Percentiles rank a stretch among this genome's conserved stretches.
Conservation (phyloP, 2,113 vertebrate species). For the Nothobranchius kuhntae region DNA sequence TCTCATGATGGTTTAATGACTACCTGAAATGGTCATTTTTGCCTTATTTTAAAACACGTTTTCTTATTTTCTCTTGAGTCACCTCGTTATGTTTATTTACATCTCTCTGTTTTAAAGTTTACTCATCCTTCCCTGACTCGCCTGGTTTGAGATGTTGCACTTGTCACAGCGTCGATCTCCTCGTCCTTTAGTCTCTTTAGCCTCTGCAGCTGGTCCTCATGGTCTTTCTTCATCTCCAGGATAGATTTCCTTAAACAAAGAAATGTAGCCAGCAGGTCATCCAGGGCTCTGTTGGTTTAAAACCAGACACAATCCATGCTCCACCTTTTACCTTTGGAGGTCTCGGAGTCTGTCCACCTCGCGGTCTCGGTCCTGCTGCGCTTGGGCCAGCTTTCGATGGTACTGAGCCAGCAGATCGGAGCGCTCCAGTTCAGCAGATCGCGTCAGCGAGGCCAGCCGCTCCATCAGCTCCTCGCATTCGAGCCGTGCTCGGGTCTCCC, state of each 20-base stretch:
- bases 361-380: constrained; percentile 80
- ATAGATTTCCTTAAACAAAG: constrained; percentile 79
- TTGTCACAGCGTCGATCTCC: constrained; percentile 90
- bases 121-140: constrained; percentile 2
- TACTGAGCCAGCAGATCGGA: constrained; percentile 81
- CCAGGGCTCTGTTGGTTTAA: no score
- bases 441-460: constrained; percentile 67
- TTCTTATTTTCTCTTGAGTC: no score
- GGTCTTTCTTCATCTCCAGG: constrained; percentile 87
- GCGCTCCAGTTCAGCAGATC: constrained; percentile 71
- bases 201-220: constrained; percentile 86
- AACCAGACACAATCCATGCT: not conserved
- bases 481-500: constrained; percentile 72
- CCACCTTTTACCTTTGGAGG: constrained; percentile 82
- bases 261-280: no score
- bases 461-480: constrained; percentile 82
- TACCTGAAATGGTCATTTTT: no score
- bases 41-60: no score
- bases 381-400: constrained; percentile 79
- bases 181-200: constrained; percentile 87
- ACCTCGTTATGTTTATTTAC: no score
- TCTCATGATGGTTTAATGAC: no score
- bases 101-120: no score
- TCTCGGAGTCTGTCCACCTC: constrained; percentile 85
- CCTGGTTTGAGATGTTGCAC: constrained; percentile 87